A percentile compares a stretch with the other conserved stretches of the same genome.
Evolutionary conservation across 2,888 invertebrate genomes (phyloP).

Genomic region (Synanthedon vespiformis): DNA sequence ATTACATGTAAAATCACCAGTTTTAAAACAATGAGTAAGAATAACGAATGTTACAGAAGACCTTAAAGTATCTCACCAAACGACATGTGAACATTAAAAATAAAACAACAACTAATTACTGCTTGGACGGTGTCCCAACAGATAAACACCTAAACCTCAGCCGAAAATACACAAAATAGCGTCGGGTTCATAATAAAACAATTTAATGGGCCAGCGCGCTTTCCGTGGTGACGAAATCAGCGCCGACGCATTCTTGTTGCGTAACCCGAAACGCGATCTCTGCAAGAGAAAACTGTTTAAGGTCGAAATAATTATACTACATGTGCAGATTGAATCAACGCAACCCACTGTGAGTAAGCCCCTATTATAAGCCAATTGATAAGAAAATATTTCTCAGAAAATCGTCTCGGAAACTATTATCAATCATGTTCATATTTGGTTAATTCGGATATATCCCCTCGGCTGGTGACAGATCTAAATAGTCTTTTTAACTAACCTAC

Average conservation of each 20-base stretch:
- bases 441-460: too few relatives aligned
- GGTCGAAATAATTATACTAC: conserved; percentile 50
- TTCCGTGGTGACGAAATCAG: conserved; percentile 69
- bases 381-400: too few relatives aligned
- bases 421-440: too few relatives aligned
- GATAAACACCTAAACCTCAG: conserved; percentile 68
- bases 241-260: conserved; percentile 62
- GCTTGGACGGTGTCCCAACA: conserved; percentile 66
- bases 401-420: conserved; percentile 5
- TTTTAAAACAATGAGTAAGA: too few relatives aligned
- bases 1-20: too few relatives aligned
- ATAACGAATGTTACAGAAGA: background rate
- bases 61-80: conserved; percentile 14
- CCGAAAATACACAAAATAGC: conserved; percentile 70
- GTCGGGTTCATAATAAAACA: conserved; percentile 70
- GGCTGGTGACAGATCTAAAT: too few relatives aligned
- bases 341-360: background rate
- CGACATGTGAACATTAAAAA: conserved; percentile 35
- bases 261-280: conserved; percentile 62
- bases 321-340: conserved; percentile 19
- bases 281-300: conserved; percentile 57
- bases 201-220: conserved; percentile 71
- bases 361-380: too few relatives aligned
- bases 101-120: conserved; percentile 63
- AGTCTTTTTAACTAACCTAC: too few relatives aligned